phyloP scores from a whole-genome alignment of 2,113 vertebrate genomes.

The Notarius quadriscutis region DNA sequence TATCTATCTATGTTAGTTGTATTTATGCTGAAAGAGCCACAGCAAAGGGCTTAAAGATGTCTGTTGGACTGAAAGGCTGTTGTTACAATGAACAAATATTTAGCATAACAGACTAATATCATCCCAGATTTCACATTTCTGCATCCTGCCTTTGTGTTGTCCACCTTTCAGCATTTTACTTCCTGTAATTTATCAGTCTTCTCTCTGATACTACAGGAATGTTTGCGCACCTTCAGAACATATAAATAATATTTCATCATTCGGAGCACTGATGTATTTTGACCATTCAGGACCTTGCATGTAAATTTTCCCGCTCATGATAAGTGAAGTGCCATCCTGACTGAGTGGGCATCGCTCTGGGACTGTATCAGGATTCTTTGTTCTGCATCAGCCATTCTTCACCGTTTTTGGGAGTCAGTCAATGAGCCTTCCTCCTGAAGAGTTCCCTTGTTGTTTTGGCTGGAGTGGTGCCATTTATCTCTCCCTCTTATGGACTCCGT shows the following conservation, averaged over 20 bases:
- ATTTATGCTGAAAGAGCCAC: constrained; percentile 13
- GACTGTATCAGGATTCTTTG: constrained; percentile 13
- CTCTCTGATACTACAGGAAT: background rate
- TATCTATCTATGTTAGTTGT: background rate
- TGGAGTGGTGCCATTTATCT: constrained; percentile 24
- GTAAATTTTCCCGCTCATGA: constrained; percentile 8
- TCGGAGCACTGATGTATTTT: background rate
- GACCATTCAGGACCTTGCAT: constrained; percentile 6
- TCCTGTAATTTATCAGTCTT: background rate
- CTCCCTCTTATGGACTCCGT: constrained; percentile 5
- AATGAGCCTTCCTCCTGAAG: background rate
- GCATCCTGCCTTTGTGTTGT: background rate
- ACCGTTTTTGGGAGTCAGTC: background rate
- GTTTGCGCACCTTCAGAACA: background rate
- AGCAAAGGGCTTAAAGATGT: background rate
- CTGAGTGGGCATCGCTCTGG: background rate
- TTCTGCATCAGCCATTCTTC: constrained; percentile 31
- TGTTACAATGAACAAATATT: background rate
- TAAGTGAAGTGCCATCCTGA: constrained; percentile 34
- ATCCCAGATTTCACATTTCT: background rate
- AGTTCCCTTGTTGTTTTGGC: constrained; percentile 24
- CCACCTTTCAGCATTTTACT: background rate
- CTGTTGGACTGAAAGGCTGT: background rate
- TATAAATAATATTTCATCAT: background rate
- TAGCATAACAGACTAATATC: background rate